A percentile compares a stretch with the other conserved stretches of the same genome.
Conservation (phyloP, 2,797 vertebrate species). For the Oryzias sinensis region DNA sequence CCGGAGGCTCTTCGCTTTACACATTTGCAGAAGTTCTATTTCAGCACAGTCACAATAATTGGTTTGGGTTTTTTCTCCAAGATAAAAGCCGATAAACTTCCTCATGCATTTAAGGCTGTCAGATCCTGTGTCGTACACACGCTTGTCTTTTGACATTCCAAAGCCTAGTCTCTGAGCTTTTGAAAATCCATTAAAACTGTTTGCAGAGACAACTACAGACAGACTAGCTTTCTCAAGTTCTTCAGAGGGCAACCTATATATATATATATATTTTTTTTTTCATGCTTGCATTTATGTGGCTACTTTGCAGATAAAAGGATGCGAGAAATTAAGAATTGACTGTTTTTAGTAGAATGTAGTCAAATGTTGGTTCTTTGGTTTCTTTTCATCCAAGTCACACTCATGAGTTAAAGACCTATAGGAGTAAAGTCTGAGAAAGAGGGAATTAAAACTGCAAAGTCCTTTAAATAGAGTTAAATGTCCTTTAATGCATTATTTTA, state of each 20-base stretch:
- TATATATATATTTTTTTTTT: constrained; percentile 26
- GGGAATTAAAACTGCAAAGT: too few species aligned
- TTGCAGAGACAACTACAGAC: constrained; percentile 55
- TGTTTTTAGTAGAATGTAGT: constrained; percentile 27
- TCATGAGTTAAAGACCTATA: neutral
- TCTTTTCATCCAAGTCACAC: constrained; percentile 3
- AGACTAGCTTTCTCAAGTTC: constrained; percentile 50
- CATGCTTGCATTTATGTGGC: constrained; percentile 46
- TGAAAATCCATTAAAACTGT: constrained; percentile 58
- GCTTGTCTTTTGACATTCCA: constrained; percentile 37
- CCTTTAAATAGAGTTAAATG: neutral
- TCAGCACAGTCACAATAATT: neutral
- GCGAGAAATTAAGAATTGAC: constrained; percentile 33
- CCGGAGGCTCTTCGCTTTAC: constrained; percentile 11
- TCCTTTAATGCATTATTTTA: neutral
- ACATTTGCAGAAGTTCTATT: neutral
- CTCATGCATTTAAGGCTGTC: constrained; percentile 36
- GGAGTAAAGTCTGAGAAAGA: neutral
- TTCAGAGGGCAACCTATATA: constrained; percentile 60
- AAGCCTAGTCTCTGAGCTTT: constrained; percentile 48
- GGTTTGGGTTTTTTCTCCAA: constrained; percentile 16
- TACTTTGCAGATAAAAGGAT: constrained; percentile 38
- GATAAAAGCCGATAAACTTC: constrained; percentile 14
- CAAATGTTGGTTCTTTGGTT: constrained; percentile 15
- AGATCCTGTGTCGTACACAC: constrained; percentile 20